Conservation (phyloP, 2,797 vertebrate genomes). For the Rhinella marina region DNA sequence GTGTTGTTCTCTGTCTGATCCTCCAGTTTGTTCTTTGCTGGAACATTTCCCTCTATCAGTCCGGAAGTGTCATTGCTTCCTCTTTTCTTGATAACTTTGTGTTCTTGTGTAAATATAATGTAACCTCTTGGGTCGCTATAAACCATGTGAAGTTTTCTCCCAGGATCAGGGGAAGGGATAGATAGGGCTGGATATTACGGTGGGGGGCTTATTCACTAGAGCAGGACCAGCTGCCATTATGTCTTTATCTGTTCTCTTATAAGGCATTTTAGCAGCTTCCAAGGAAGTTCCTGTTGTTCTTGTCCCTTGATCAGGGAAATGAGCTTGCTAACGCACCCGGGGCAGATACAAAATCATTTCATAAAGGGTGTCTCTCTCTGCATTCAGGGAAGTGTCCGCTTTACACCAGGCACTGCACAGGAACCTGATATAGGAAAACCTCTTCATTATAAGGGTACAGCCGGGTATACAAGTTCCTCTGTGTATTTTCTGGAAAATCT, state of each 20-base stretch:
- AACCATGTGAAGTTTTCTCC: slow-evolving; percentile 9
- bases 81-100: slow-evolving; percentile 35
- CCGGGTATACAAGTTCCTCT: no score
- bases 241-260: background rate
- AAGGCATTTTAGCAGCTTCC: background rate
- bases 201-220: background rate
- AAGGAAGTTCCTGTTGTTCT: background rate
- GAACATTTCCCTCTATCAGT: slow-evolving; percentile 37
- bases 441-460: no score
- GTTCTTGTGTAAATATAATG: slow-evolving; percentile 35
- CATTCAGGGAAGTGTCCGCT: background rate
- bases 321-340: background rate
- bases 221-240: background rate
- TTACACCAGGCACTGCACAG: background rate
- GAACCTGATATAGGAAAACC: no score
- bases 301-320: background rate
- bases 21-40: background rate
- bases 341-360: background rate
- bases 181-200: background rate
- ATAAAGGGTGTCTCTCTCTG: no score
- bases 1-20: background rate
- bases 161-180: background rate
- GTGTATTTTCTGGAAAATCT: no score
- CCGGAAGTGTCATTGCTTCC: slow-evolving; percentile 43
- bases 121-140: background rate